Base-by-base conservation (phyloP, 1,140 invertebrate genomes). In the Pseudomyrmex gracilis region DNA sequence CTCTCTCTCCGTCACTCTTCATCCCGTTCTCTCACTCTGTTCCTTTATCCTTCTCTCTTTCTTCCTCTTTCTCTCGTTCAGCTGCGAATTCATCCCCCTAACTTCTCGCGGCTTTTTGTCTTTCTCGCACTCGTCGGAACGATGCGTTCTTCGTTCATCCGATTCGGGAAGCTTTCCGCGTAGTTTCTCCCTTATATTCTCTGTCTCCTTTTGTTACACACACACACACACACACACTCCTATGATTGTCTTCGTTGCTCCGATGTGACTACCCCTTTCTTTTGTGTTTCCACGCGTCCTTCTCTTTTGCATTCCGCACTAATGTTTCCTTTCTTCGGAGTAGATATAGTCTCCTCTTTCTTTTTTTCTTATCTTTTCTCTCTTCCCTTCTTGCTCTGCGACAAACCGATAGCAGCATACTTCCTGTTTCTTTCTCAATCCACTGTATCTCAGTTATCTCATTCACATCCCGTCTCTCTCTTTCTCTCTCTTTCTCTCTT, bases 41-140 rank as follows among this genome's bases (percentile, higher is more conserved):
- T 78, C 49, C 24, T 60, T 12, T 63, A 34, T 34, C 77, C 43
- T 51, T 63, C 2, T 47, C 34, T 10, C 61, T 9, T 13, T 76
- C 22, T 24, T 5, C 10, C 34, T 15, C 20, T 24, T n/a, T 8
- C n/a, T 55, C 43, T 17, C 64, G 43, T 34, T 67, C 15, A 20
- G 24, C 49, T 47, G 13, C 47, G 60, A 47, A 24, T 80, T 58
- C 66, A 34, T 34, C 70, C 76, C 43, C 53, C 58, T 70, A 71
- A 80, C 66, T 80, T 80, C 76, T 70, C 66, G 15, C 7, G 47
- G 53, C 55, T 60, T 24, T 70, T 20, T 55, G n/a, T 80, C 76
- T n/a, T 80, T n/a, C 45, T 80, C 66, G 66, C 76, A 67, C 66
- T 58, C 20, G 17, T 45, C 51, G 63, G 45, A 12, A 34, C 74